A percentile compares a stretch with the other conserved stretches of the same genome.
Conservation (phyloP, 1,140 invertebrate genomes). For the Drosophila trapezifrons region DNA sequence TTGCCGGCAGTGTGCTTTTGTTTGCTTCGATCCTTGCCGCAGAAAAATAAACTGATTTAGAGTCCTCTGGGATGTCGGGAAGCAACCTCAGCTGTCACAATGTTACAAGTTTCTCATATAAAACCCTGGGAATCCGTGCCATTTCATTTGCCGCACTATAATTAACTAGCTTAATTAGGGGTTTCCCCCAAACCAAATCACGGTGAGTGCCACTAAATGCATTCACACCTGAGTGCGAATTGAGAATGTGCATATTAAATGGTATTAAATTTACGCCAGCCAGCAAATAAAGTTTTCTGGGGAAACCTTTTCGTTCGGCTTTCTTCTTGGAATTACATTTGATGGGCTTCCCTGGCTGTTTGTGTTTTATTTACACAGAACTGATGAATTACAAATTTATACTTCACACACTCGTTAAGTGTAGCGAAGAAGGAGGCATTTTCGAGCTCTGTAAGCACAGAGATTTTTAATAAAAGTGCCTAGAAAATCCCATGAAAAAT, state of each 20-base stretch:
- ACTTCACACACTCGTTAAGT: not conserved
- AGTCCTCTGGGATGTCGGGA: conserved; percentile 7
- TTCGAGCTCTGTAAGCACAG: no score
- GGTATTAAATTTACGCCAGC: conserved; percentile 7
- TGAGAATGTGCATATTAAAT: conserved; percentile 27
- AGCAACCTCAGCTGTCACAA: conserved; percentile 12
- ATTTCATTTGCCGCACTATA: conserved; percentile 5
- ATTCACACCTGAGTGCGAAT: conserved; percentile 10
- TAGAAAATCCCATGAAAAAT: not conserved
- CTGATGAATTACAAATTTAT: conserved; percentile 1
- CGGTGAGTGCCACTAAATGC: conserved; percentile 18
- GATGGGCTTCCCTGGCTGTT: not conserved
- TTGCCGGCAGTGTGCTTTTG: conserved; percentile 28
- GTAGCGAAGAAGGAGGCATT: not conserved
- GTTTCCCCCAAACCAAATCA: conserved; percentile 10
- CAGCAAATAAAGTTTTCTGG: conserved; percentile 21
- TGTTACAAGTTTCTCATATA: conserved; percentile 2
- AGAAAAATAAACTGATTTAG: conserved; percentile 13
- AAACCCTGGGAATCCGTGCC: not conserved
- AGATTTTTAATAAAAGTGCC: not conserved
- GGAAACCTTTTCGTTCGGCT: conserved; percentile 4
- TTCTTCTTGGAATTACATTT: conserved; percentile 30
- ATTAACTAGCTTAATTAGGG: conserved; percentile 34
- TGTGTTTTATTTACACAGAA: not conserved
- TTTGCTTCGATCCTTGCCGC: conserved; percentile 16